Conservation (phyloP, 2,113 vertebrate genomes). For the Gorsachius goisagi region DNA sequence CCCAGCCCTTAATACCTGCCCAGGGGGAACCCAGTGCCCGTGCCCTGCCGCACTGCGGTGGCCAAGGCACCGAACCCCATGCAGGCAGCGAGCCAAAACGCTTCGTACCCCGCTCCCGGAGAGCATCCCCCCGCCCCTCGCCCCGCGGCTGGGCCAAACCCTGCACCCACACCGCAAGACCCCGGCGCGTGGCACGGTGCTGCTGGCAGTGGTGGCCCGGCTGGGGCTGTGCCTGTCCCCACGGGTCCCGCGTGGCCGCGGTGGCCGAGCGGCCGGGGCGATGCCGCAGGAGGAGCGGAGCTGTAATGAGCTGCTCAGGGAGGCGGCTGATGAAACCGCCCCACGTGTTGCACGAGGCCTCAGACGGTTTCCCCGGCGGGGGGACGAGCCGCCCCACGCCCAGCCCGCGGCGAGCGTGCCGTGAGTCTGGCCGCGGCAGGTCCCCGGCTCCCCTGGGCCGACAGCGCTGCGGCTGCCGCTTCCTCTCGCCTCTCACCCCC, state of each 20-base stretch:
- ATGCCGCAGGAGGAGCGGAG: not conserved
- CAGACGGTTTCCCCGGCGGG: rapidly evolving
- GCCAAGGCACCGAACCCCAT: rapidly evolving
- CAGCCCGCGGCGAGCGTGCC: rapidly evolving
- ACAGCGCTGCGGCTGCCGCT: rapidly evolving
- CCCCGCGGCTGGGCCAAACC: rapidly evolving
- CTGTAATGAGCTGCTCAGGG: constrained; percentile 52
- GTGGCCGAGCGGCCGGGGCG: not conserved
- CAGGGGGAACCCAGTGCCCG: rapidly evolving
- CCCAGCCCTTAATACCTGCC: not conserved
- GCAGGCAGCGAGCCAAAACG: rapidly evolving
- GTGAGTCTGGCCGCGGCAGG: rapidly evolving
- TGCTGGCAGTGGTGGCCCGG: not conserved
- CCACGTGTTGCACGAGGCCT: constrained; percentile 26
- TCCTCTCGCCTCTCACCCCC: not conserved
- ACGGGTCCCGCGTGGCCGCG: rapidly evolving
- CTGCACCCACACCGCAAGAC: rapidly evolving
- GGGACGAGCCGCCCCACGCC: rapidly evolving
- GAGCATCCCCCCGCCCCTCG: not conserved
- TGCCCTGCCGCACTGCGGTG: not conserved
- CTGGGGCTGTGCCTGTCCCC: rapidly evolving
- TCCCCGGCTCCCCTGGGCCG: rapidly evolving
- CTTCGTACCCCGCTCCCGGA: rapidly evolving
- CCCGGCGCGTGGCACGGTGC: rapidly evolving
- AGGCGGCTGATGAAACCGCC: constrained; percentile 63